These are phyloP conservation scores for Carcinoscorpius rotundicauda DNA, from an alignment of 1,140 invertebrate species.

Conservation along the genomic window DNA sequence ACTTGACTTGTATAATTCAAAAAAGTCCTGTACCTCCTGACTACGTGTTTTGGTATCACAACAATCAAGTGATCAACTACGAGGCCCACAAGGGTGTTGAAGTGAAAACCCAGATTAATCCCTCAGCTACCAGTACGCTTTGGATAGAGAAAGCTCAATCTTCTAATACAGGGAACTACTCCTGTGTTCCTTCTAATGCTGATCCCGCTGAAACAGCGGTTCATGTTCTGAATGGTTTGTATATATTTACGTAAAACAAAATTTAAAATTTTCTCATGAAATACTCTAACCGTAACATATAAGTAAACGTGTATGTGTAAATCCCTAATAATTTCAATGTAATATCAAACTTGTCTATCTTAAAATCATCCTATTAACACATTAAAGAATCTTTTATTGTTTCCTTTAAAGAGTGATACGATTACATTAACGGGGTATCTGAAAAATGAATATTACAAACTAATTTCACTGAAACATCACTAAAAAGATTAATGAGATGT, in stretches of 20 bases:
- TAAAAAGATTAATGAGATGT: too few species aligned
- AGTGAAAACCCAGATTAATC: conserved; percentile 78
- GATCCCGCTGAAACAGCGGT: conserved; percentile 68
- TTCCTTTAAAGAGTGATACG: too few species aligned
- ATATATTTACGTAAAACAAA: background rate
- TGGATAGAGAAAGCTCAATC: conserved; percentile 74
- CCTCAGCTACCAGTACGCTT: conserved; percentile 74
- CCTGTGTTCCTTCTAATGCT: conserved; percentile 62
- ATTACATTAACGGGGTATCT: too few species aligned
- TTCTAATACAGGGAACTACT: conserved; percentile 77
- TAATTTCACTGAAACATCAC: too few species aligned
- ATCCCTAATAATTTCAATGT: too few species aligned
- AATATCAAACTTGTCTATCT: too few species aligned
- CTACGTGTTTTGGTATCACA: conserved; percentile 89
- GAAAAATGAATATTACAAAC: too few species aligned
- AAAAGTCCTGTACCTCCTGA: conserved; percentile 78
- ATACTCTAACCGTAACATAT: too few species aligned
- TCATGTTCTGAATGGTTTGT: conserved; percentile 76
- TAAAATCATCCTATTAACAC: too few species aligned
- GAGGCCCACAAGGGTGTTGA: conserved; percentile 76
- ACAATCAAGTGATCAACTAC: conserved; percentile 84
- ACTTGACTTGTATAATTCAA: conserved; percentile 77
- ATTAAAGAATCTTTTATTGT: too few species aligned
- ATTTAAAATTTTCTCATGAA: too few species aligned
- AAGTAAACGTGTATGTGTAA: too few species aligned